phyloP scores from a whole-genome alignment of 2,888 invertebrate genomes.

The Latrodectus elegans region DNA sequence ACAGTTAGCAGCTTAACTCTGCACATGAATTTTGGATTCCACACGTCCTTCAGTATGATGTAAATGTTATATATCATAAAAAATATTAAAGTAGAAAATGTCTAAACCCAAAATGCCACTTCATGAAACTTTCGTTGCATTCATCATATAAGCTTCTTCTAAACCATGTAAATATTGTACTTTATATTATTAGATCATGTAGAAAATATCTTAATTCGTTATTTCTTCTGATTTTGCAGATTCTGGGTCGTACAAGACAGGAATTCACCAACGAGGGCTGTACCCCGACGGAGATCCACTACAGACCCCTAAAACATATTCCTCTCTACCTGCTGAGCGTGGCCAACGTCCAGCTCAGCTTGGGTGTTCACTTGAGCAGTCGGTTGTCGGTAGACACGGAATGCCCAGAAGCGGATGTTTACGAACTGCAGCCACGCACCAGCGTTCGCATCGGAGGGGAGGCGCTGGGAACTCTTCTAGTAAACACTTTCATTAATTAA shows the following conservation, averaged over 20 bases:
- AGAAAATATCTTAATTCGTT: not conserved
- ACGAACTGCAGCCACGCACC: conserved; percentile 56
- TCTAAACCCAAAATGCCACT: too few relatives aligned
- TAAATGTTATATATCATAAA: too few relatives aligned
- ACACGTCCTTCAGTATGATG: too few relatives aligned
- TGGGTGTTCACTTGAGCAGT: conserved; percentile 68
- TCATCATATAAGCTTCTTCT: too few relatives aligned
- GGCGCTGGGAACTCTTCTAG: conserved; percentile 67
- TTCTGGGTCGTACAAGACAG: conserved; percentile 56
- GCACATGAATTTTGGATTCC: too few relatives aligned
- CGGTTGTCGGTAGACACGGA: conserved; percentile 51
- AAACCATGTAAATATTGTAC: too few relatives aligned
- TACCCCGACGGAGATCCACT: conserved; percentile 48
- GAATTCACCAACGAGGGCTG: conserved; percentile 67
- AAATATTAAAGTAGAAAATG: too few relatives aligned
- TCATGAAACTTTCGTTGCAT: too few relatives aligned
- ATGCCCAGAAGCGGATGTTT: conserved; percentile 35
- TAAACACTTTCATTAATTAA: not conserved
- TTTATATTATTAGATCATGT: too few relatives aligned
- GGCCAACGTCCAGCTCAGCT: conserved; percentile 60
- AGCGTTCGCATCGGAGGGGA: conserved; percentile 67
- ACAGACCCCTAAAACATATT: conserved; percentile 62
- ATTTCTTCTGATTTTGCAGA: conserved; percentile 18
- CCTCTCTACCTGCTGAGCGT: conserved; percentile 69
- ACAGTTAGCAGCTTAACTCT: too few relatives aligned